phyloP scores from a whole-genome alignment of 2,797 vertebrate genomes.

The Cryptoblepharus egeriae region DNA sequence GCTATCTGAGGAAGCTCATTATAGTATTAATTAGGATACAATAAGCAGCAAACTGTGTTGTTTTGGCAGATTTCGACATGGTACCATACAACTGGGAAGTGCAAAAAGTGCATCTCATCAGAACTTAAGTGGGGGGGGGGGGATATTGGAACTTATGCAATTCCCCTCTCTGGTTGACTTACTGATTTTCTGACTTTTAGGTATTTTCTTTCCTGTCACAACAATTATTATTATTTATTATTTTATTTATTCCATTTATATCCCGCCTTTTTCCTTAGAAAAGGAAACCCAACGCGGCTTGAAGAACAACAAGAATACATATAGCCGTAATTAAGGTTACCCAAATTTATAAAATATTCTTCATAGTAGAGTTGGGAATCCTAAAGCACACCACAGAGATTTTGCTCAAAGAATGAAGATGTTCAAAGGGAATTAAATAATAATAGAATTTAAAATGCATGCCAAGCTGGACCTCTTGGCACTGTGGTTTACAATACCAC shows the following conservation, averaged over 20 bases:
- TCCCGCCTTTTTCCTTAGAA: too few species aligned
- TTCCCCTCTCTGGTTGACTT: constrained; percentile 21
- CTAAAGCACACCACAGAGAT: neutral
- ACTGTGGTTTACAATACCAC: neutral
- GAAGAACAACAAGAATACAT: constrained; percentile 42
- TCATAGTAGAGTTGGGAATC: constrained; percentile 17
- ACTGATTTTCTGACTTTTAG: constrained; percentile 66
- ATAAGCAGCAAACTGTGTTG: constrained; percentile 81
- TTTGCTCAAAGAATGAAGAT: constrained; percentile 23
- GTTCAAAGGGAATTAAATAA: constrained; percentile 29
- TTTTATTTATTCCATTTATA: too few species aligned
- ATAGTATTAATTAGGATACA: constrained; percentile 86
- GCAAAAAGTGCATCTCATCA: constrained; percentile 67
- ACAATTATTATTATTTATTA: too few species aligned
- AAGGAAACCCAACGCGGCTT: too few species aligned
- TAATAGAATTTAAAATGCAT: constrained; percentile 1
- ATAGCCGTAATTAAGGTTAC: constrained; percentile 54
- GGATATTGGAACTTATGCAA: constrained; percentile 55
- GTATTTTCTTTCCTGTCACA: constrained; percentile 47
- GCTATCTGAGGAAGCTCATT: constrained; percentile 86
- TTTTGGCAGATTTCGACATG: constrained; percentile 78
- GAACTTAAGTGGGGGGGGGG: constrained; percentile 51
- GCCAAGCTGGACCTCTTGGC: neutral
- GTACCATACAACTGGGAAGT: constrained; percentile 72
- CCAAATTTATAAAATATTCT: neutral